These are phyloP conservation scores for Trididemnum nubilum DNA, from an alignment of 23 tunicate species.

Conservation along the genomic window DNA sequence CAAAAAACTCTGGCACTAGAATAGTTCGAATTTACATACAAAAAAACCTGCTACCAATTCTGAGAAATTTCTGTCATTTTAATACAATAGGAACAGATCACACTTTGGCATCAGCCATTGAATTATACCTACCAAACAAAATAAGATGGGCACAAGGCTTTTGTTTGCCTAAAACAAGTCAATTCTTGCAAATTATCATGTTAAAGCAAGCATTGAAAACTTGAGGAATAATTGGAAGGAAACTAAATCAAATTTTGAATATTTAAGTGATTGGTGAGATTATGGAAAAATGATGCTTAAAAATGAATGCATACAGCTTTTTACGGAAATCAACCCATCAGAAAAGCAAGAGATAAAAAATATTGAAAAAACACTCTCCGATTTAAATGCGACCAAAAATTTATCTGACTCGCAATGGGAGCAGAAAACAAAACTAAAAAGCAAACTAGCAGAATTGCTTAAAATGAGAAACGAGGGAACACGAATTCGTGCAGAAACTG, in stretches of 20 bases:
- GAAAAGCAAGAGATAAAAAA: neutral
- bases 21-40: neutral
- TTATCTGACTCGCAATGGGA: neutral
- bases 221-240: neutral
- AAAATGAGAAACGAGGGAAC: neutral
- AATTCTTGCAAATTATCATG: neutral
- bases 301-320: neutral
- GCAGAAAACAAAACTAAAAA: neutral
- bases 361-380: neutral
- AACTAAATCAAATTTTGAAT: neutral
- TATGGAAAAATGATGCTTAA: neutral
- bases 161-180: neutral
- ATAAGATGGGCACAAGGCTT: neutral
- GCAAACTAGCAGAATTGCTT: neutral
- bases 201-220: neutral
- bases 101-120: neutral
- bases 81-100: neutral
- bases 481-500: neutral
- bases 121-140: neutral
- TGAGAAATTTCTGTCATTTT: too few relatives aligned
- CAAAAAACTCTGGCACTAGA: neutral
- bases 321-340: neutral
- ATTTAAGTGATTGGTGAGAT: neutral
- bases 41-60: neutral
- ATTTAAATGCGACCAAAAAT: conserved; percentile 2